Evolutionary conservation across 2,797 vertebrate species (phyloP).

Genomic region (Phalloptychus januarius): DNA sequence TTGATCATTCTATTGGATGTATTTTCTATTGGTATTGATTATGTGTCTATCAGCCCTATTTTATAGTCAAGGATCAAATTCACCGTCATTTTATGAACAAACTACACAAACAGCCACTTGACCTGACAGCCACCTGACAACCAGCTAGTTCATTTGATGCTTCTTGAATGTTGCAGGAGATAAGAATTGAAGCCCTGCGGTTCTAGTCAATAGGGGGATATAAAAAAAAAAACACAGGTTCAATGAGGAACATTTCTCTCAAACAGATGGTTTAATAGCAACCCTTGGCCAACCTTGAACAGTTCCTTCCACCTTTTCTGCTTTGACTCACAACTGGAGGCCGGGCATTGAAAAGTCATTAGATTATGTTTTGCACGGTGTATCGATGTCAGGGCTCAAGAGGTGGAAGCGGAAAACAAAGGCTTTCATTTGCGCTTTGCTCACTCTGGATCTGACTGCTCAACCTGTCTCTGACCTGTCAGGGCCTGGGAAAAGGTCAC

Average conservation of each 20-base stretch:
- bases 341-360: neutral
- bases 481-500: constrained; percentile 55
- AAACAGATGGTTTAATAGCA: neutral
- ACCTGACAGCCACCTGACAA: neutral
- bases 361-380: neutral
- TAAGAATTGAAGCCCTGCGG: neutral
- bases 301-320: neutral
- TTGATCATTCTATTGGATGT: neutral
- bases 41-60: neutral
- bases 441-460: constrained; percentile 17
- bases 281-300: neutral
- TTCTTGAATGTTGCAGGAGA: neutral
- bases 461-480: constrained; percentile 41
- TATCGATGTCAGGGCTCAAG: neutral
- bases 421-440: constrained; percentile 10
- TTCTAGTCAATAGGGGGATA: neutral
- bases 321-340: constrained; percentile 6
- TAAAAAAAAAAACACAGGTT: neutral
- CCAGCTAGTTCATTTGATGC: neutral
- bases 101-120: neutral
- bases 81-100: neutral
- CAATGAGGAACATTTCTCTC: neutral
- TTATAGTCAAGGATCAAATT: neutral
- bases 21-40: neutral
- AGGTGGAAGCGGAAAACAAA: constrained; percentile 13